Percentiles rank a stretch among this genome's conserved stretches.
Conservation (phyloP, 2,888 invertebrate species). For the Tetragonula carbonaria region DNA sequence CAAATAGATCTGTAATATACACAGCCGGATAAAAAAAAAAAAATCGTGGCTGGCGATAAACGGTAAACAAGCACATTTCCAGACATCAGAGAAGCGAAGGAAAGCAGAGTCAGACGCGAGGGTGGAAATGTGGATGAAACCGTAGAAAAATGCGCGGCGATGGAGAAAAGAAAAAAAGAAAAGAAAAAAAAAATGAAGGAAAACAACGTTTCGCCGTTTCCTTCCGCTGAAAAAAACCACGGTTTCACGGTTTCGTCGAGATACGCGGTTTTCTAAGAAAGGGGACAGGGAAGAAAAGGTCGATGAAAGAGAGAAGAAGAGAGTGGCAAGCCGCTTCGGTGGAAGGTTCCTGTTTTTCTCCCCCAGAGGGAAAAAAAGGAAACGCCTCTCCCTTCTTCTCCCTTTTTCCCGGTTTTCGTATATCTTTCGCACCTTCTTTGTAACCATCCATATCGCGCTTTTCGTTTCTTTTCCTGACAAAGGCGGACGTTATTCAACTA, state of each 20-base stretch:
- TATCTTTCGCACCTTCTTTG: not conserved
- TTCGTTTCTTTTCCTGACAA: constrained; percentile 13
- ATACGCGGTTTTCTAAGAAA: constrained; percentile 46
- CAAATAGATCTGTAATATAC: no score
- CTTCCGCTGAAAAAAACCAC: constrained; percentile 44
- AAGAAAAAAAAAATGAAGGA: constrained; percentile 7
- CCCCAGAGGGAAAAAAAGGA: constrained; percentile 55
- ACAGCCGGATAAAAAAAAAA: no score
- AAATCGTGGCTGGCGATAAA: not conserved
- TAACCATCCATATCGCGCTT: constrained; percentile 1
- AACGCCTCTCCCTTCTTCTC: constrained; percentile 50
- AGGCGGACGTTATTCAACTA: not conserved
- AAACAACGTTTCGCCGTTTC: constrained; percentile 36
- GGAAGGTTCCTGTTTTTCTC: constrained; percentile 63
- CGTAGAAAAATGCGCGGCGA: not conserved
- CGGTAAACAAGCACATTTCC: constrained; percentile 27
- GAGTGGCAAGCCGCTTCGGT: constrained; percentile 35
- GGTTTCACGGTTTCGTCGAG: constrained; percentile 61
- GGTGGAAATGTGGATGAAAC: constrained; percentile 19
- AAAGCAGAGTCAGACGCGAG: not conserved
- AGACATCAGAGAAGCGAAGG: not conserved
- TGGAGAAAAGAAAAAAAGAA: not conserved
- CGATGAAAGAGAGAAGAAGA: not conserved
- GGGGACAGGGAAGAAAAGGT: not conserved
- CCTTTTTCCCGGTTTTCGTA: not conserved